These are phyloP conservation scores for Oreochromis niloticus DNA, from an alignment of 2,113 vertebrate species.

Conservation along the genomic window DNA sequence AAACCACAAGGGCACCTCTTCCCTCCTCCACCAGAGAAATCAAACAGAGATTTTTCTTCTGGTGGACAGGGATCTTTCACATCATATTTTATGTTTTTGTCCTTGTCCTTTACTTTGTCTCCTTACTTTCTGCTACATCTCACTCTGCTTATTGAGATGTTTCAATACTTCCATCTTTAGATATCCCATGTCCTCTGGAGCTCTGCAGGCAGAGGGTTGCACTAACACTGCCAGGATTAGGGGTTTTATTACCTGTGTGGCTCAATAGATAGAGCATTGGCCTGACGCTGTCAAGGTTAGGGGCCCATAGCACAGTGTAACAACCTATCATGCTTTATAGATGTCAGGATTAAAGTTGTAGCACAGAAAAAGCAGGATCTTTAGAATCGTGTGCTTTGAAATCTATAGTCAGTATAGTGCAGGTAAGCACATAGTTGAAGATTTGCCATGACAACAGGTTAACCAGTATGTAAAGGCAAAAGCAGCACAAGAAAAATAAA, in stretches of 20 bases:
- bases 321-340: neutral
- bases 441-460: neutral
- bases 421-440: neutral
- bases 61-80: neutral
- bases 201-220: neutral
- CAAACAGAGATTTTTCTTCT: neutral
- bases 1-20: constrained; percentile 18
- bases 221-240: constrained; percentile 34
- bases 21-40: neutral
- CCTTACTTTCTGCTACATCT: neutral
- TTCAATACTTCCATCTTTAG: neutral
- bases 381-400: neutral
- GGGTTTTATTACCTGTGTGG: constrained; percentile 37
- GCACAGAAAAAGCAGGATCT: neutral
- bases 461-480: neutral
- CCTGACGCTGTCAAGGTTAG: constrained; percentile 23
- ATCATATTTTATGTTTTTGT: neutral
- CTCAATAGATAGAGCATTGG: constrained; percentile 23
- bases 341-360: constrained; percentile 18
- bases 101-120: constrained; percentile 18
- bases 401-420: neutral
- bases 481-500: neutral
- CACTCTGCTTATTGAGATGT: constrained; percentile 20
- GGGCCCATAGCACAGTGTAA: neutral
- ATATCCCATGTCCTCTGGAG: neutral